Evolutionary conservation across 1,140 invertebrate species (phyloP).

Genomic region (Lycorma delicatula): DNA sequence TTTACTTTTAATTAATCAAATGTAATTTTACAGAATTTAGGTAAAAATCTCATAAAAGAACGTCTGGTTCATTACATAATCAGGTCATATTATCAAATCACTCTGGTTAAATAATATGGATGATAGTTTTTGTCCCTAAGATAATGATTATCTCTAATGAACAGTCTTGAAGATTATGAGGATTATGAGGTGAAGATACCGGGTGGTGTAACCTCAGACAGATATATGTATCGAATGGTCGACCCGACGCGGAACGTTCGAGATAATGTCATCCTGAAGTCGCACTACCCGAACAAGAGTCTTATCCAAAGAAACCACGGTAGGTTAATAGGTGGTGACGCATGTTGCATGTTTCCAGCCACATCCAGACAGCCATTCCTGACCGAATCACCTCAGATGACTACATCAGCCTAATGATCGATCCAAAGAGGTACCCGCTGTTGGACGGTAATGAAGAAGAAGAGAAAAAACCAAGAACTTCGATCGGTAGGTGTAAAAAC

Average conservation of each 20-base stretch:
- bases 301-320: too few relatives aligned
- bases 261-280: conserved; percentile 4
- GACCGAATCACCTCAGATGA: conserved; percentile 46
- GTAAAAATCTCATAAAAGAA: too few relatives aligned
- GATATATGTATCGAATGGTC: conserved; percentile 52
- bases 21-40: too few relatives aligned
- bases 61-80: too few relatives aligned
- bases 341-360: conserved; percentile 17
- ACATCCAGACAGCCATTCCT: conserved; percentile 16
- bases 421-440: conserved; percentile 31
- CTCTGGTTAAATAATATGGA: too few relatives aligned
- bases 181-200: conserved; percentile 14
- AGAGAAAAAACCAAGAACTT: not conserved
- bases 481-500: not conserved
- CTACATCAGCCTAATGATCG: conserved; percentile 51
- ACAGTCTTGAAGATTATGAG: too few relatives aligned
- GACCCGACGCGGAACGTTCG: conserved; percentile 32
- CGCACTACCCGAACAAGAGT: conserved; percentile 12
- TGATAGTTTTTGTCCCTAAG: too few relatives aligned
- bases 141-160: too few relatives aligned
- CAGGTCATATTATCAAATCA: too few relatives aligned
- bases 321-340: too few relatives aligned
- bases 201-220: conserved; percentile 44
- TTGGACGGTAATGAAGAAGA: not conserved
- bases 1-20: too few relatives aligned